These are phyloP conservation scores for Acrocera orbiculus DNA, from an alignment of 2,888 invertebrate genomes.

Conservation along the genomic window DNA sequence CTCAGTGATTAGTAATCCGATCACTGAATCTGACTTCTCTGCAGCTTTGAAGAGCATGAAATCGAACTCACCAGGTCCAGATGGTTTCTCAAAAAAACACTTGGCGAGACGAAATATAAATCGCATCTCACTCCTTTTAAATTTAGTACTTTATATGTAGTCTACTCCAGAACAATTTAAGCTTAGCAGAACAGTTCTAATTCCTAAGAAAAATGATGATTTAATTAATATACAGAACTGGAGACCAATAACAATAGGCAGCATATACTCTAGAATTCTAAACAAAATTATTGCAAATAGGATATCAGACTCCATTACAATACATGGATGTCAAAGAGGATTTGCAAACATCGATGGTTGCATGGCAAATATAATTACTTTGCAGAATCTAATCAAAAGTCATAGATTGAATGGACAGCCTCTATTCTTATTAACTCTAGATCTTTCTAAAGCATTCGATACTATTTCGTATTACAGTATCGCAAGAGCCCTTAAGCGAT, in stretches of 20 bases:
- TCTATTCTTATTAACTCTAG: not conserved
- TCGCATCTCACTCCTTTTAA: too few species aligned
- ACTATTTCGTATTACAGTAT: not conserved
- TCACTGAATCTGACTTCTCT: not conserved
- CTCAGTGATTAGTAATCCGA: too few species aligned
- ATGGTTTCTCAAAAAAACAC: not conserved
- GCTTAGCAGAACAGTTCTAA: not conserved
- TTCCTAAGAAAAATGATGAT: too few species aligned
- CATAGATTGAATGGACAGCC: too few species aligned
- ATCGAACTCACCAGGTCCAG: not conserved
- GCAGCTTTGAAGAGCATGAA: not conserved
- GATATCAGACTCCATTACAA: not conserved
- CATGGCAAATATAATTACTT: not conserved
- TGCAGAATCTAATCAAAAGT: not conserved
- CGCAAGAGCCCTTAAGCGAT: not conserved
- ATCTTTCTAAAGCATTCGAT: constrained; percentile 4
- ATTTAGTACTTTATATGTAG: not conserved
- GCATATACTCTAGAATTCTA: not conserved
- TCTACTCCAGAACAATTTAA: not conserved
- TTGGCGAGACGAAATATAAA: too few species aligned
- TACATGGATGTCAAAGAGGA: constrained; percentile 12
- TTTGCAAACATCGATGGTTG: not conserved
- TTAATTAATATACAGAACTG: too few species aligned
- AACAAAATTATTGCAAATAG: not conserved
- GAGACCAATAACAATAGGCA: constrained; percentile 13